Base-by-base conservation (phyloP, 2,113 vertebrate genomes). In the Plectropomus leopardus region DNA sequence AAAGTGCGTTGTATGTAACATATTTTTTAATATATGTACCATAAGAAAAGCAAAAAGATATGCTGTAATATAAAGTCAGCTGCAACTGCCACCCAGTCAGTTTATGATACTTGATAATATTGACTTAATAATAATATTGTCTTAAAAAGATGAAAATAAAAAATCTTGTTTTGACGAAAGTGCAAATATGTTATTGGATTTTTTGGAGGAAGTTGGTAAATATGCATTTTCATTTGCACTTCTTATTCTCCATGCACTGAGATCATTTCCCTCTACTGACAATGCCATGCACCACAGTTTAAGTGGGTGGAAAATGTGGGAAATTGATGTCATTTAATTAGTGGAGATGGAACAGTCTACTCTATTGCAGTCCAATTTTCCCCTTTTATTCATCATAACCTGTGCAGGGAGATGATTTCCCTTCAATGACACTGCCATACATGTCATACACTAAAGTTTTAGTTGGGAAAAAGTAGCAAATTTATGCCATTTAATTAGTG, bases 301-400 rank as follows among this genome's bases (percentile, higher is more conserved):
- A 71, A 67, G 42, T 17, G 48, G 23, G 13, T n/a, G 2, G 36
- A 34, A 23, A 34, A 59, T 72, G 60, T 63, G 72, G 21, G 17
- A 63, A 80, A 79, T 83, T 68, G 61, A 80, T 86, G 76, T 80
- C 14, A 81, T 87, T 87, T 81, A 87, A 87, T 84, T 75, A 84
- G 86, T 47, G 59, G 50, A 81, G 73, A 81, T 84, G 78, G 73
- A 84, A 51, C 47, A 55, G 47, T 48, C 36, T 17, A 40, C 36
- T 48, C 58, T 23, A 34, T 9, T 24, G 54, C 64, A 54, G 67
- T 66, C 82, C 59, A 78, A 71, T 78, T 70, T 59, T 17, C 53
- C 26, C 53, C 16, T 64, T 83, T 66, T 81, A 77, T 73, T 87
- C 76, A 77, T 67, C 42, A 42, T 76, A 82, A 79, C 61, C 63